Evolutionary conservation across 2,113 vertebrate genomes (phyloP), one percentile per base, ranked within the genome.

Genomic region (Python bivittatus): DNA sequence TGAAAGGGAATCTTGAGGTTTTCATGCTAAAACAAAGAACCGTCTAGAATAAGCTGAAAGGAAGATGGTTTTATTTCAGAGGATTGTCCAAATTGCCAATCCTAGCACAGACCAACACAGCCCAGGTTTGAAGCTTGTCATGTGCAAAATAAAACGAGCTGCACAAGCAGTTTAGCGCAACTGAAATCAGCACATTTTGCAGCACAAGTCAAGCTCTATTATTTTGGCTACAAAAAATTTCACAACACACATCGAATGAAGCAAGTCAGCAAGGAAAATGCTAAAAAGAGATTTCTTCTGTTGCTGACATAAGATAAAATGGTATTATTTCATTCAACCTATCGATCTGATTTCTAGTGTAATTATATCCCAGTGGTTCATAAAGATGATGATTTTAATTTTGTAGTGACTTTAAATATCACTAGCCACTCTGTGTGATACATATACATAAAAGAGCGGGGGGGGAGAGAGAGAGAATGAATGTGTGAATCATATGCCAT

Each of bases 251-350:
- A 58, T 38, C 25, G 94, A 97, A 87, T 92, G 92, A 90, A 42
- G n/a, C 33, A 95, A 94, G 95, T 97, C 97, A 97, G 97, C 97
- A 94, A 64, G 83, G 90, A 91, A 61, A 86, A 20, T 52, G 27
- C 15, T 52, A n/a, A 56, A 57, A 38, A 13, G 79, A 56, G 44
- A 13, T 2, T 90, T 0, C 61, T 93, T 88, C 86, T 92, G 33
- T 25, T 57, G 56, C 9, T 60, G 22, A 42, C 54, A 20, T 1
- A 6, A 58, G 54, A 29, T 38, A 54, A 88, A 23, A 23, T 5
- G 10, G 56, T 58, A 25, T 58, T 88, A n/a, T 87, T 57, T 87
- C 42, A 25, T 56, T 54, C 52, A 23, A 38, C 9, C 25, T 57
- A 42, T 57, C 25, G 27, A 17, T 27, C 38, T 27, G 53, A 83